Conservation (phyloP, 1,140 invertebrate species). For the Caenorhabditis inopinata region DNA sequence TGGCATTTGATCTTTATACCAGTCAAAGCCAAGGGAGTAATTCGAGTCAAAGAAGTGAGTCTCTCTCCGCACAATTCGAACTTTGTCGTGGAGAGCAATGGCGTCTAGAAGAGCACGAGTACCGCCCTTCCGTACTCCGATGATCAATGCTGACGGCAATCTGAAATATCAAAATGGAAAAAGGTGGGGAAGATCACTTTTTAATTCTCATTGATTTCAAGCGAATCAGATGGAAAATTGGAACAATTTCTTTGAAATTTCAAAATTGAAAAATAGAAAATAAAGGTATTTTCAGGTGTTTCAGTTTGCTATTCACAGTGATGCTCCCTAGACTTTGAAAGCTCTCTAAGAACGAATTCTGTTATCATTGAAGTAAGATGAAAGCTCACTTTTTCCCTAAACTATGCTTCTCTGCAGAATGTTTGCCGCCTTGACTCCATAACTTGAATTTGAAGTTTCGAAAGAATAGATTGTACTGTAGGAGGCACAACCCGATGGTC, state of each 20-base stretch:
- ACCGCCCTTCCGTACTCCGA: slow-evolving; percentile 69
- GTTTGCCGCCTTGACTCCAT: neutral
- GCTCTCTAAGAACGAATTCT: too few species aligned
- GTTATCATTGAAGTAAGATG: neutral
- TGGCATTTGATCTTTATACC: slow-evolving; percentile 64
- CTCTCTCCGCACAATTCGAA: slow-evolving; percentile 62
- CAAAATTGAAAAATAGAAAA: too few species aligned
- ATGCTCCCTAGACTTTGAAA: too few species aligned
- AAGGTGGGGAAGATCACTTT: too few species aligned
- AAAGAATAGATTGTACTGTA: slow-evolving; percentile 19
- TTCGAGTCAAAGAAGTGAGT: slow-evolving; percentile 68
- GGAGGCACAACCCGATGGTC: neutral
- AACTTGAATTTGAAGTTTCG: slow-evolving; percentile 7
- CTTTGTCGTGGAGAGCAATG: slow-evolving; percentile 67
- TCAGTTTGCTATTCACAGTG: too few species aligned
- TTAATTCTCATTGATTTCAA: too few species aligned
- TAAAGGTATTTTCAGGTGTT: too few species aligned
- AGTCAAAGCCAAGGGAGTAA: slow-evolving; percentile 58
- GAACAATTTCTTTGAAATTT: too few species aligned
- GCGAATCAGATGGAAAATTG: too few species aligned
- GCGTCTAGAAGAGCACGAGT: slow-evolving; percentile 69
- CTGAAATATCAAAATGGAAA: neutral
- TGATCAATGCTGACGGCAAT: slow-evolving; percentile 63
- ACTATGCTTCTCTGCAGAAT: neutral
- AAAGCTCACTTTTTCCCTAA: neutral